A percentile compares a stretch with the other conserved stretches of the same genome.
These are phyloP conservation scores for Argopecten irradians DNA, from an alignment of 1,140 invertebrate species.

Conservation along the genomic window DNA sequence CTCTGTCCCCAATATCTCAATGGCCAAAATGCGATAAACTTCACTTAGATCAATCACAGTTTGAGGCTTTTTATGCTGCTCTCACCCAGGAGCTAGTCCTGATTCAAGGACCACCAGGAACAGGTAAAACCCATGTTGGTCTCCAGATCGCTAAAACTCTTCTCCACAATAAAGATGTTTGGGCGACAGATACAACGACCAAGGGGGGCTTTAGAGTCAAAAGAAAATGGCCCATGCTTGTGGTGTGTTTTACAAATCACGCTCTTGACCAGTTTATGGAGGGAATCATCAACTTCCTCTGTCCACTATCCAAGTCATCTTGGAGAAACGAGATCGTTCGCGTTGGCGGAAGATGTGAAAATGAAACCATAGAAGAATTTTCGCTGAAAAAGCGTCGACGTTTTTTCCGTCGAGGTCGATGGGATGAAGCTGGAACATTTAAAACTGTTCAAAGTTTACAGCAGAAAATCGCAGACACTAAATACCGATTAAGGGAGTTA, in stretches of 20 bases:
- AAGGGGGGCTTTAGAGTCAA: neutral
- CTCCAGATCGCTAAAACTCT: conserved; percentile 74
- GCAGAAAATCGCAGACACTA: conserved; percentile 18
- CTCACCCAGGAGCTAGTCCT: conserved; percentile 80
- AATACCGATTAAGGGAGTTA: conserved; percentile 19
- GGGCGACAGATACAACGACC: conserved; percentile 35
- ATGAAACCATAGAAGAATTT: conserved; percentile 48
- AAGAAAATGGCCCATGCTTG: conserved; percentile 81
- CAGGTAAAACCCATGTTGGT: conserved; percentile 74
- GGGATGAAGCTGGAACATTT: neutral
- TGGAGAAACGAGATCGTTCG: conserved; percentile 84
- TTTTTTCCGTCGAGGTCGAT: neutral
- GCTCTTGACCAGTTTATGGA: conserved; percentile 92
- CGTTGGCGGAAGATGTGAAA: conserved; percentile 85
- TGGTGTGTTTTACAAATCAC: conserved; percentile 93
- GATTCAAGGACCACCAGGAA: conserved; percentile 83
- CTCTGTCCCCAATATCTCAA: neutral
- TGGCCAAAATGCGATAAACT: conserved; percentile 65
- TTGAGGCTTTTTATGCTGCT: conserved; percentile 75
- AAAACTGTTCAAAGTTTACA: neutral
- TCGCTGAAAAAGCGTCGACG: conserved; percentile 25
- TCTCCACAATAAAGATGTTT: conserved; percentile 67
- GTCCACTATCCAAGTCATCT: conserved; percentile 81
- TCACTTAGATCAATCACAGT: conserved; percentile 77
- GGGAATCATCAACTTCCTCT: conserved; percentile 75